Base-by-base conservation (phyloP, 2,888 invertebrate species). In the Phalera bucephala region DNA sequence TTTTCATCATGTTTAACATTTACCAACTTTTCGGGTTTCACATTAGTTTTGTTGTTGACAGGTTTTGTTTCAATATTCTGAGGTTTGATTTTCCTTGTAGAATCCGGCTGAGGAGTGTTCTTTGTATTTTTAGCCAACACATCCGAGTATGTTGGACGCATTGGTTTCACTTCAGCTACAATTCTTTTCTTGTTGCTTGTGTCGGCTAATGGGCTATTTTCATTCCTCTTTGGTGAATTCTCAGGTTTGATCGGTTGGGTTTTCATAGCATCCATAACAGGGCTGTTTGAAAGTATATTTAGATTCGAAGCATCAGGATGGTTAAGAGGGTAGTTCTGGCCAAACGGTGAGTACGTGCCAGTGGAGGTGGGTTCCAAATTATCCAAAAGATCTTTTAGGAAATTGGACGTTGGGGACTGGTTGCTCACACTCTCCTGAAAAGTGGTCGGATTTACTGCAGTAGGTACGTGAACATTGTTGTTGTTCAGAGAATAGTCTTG, bases 121-220 rank as follows among this genome's bases (percentile, higher is more conserved):
- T 91, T 91, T 20, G 86, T 81, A 45, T 90, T 90, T 79, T 96
- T 96, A 17, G 95, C 93, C 25, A 96, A 72, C 4, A 96, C 95
- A 83, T 95, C 96, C 0, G 96, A 96, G 72, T 96, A 96, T 8
- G 95, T 94, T 31, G 96, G 95, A 34, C 96, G 91, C 95, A 96
- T 96, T 0, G 96, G 96, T 64, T 95, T 95, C 0, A 96, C 96
- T 82, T 96, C 96, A 21, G 95, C 96, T 0, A 96, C 93, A 73
- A 95, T 95, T 32, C 95, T 91, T 37, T 94, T 94, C 56, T 92
- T 92, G 40, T 79, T 89, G 49, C 88, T 90, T 14, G 91, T 91
- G 38, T 91, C 91, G 55, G 91, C 91, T 31, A 89, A 54, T 12
- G 87, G 88, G 40, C 80, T 83, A 40, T 78, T 81, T 46, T 87